These are phyloP conservation scores for Margarornis squamiger DNA, from an alignment of 2,797 vertebrate species.

Conservation along the genomic window DNA sequence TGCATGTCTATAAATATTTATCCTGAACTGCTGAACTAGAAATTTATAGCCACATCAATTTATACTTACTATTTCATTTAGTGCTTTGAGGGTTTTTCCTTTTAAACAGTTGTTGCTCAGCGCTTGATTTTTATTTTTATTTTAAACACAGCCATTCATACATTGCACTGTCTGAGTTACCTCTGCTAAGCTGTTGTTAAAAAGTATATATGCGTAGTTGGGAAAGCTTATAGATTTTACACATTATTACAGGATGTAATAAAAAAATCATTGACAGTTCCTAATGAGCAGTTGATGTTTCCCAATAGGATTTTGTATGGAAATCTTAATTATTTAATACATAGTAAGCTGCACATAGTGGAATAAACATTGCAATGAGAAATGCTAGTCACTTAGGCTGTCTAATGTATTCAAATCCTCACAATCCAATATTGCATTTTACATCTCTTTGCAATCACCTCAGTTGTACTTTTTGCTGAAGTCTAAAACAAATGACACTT, in stretches of 20 bases:
- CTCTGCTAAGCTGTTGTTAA: not conserved
- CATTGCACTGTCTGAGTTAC: not conserved
- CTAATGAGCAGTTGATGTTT: not conserved
- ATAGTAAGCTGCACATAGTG: not conserved
- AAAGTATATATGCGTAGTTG: not conserved
- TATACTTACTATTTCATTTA: slow-evolving; percentile 8
- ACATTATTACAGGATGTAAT: not conserved
- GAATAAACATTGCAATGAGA: not conserved
- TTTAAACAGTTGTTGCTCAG: not conserved
- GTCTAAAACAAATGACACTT: not conserved
- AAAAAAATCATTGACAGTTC: not conserved
- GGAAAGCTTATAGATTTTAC: not conserved
- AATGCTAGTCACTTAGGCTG: not conserved
- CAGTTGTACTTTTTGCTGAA: not conserved
- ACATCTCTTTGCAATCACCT: not conserved
- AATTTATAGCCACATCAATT: not conserved
- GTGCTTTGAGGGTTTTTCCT: not conserved
- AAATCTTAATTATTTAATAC: not conserved
- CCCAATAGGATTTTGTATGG: not conserved
- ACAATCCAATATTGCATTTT: not conserved
- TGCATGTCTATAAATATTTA: slow-evolving; percentile 40
- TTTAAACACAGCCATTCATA: not conserved
- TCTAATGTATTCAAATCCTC: not conserved
- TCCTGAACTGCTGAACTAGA: slow-evolving; percentile 21
- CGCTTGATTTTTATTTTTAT: not conserved